Base-by-base conservation (phyloP, 2,888 invertebrate genomes). In the Leptopilina syphax region DNA sequence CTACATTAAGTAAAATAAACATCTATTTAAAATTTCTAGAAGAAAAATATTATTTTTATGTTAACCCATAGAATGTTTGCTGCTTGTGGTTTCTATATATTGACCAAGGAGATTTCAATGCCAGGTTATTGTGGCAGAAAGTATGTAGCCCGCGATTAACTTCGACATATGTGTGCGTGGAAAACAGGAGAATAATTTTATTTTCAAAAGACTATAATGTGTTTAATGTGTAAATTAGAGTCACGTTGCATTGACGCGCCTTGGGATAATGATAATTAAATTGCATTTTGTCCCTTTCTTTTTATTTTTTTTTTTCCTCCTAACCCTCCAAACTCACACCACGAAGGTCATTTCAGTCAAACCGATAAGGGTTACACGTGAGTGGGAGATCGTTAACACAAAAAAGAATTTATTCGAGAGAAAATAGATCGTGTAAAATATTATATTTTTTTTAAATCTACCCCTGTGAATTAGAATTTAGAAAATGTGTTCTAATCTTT, bases 61-160 rank as follows among this genome's bases (percentile, higher is more conserved):
- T 44, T 1, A 50, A 50, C 50, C 50, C 50, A 50, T 50, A 50
- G 34, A 50, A 50, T 44, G 50, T 50, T 34, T 50, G 50, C 50
- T 50, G 10, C 9, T 50, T 50, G 50, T 50, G 50, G 50, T 50
- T 50, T 50, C 50, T 50, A 50, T 50, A 34, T 34, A 54, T n/a
- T 57, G 34, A 57, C 54, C n/a, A 73, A 57, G 34, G 54, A 54
- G 88, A 88, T 85, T 88, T 88, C 87, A 88, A 88, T 83, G 88
- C 88, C 81, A 84, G 88, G 86, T 84, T 50, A 50, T 50, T 79
- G 76, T 82, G 83, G 80, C 84, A 81, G 77, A 83, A 81, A 85
- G 85, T 80, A 80, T 65, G 63, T 67, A 65, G 50, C 50, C 50
- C 50, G 50, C 50, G 77, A 63, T 79, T 80, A 44, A 79, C 77